Base-by-base conservation (phyloP, 1,140 invertebrate species). In the Glomeris maerens region DNA sequence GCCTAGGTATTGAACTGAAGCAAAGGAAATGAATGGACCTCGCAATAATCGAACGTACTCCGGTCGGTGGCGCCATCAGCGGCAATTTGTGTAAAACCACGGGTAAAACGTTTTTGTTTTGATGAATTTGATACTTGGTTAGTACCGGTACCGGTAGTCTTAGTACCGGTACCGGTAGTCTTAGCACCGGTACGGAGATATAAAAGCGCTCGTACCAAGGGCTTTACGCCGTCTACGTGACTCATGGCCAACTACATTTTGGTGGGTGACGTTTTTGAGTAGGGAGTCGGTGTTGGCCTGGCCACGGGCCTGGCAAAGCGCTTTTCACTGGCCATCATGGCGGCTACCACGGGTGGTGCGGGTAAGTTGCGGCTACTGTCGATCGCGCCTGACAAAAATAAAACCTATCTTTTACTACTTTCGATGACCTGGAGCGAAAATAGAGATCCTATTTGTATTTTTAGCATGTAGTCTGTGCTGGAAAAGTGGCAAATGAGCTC, bases 311-410 rank as follows among this genome's bases (percentile, higher is more conserved):
- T 36, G 10, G 31, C 10, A n/a, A 10, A 36, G 31, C 10, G 10
- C 10, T 36, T n/a, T 10, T n/a, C 31, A 36, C 10, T 27, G 25
- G 14, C 5, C 46, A 49, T 40, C 20, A 49, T 49, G 47, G 47
- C 47, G 29, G 25, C 47, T 49, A 40, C 47, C 47, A 49, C 47
- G n/a, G 47, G 47, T n/a, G 22, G 36, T 49, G 47, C 47, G 31
- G 47, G 47, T 49, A 41, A 49, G 47, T 5, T 7, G 7, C 21
- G 21, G 23, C 7, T 44, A 17, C 41, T 20, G 21, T 10, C 23
- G 10, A 13, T 44, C 7, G 20, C 21, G 10, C 7, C 10, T 44
- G 7, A 13, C 7, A 10, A 44, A 10, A 17, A 21, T 13, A 7
- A 20, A 10, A 44, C 21, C 21, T 7, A 13, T 44, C 10, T 36